Percentiles rank a stretch among this genome's conserved stretches.
These are phyloP conservation scores for Dendrophyllia cribrosa DNA, from an alignment of 64 coral and sea anemone species.

Conservation along the genomic window DNA sequence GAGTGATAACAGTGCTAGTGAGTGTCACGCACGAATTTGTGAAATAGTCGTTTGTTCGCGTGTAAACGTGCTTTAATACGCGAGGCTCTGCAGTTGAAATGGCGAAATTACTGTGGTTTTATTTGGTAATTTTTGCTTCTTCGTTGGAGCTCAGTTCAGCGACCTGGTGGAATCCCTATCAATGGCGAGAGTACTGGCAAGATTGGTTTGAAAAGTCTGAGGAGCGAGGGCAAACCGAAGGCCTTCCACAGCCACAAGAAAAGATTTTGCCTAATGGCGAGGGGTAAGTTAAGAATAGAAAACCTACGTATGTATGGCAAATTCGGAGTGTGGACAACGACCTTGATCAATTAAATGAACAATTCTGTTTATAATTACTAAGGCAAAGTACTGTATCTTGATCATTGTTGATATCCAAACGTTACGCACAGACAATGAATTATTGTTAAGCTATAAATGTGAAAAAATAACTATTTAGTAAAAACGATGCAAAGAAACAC, in stretches of 20 bases:
- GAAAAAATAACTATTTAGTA: too few species aligned
- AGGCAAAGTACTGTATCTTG: too few species aligned
- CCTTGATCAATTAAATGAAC: too few species aligned
- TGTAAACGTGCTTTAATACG: too few species aligned
- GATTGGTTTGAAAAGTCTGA: conserved; percentile 6
- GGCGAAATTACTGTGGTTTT: conserved; percentile 1
- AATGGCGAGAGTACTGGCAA: conserved; percentile 38
- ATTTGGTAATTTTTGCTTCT: background rate
- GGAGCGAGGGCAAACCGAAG: background rate
- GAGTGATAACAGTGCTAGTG: too few species aligned
- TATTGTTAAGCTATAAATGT: too few species aligned
- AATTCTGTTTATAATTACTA: too few species aligned
- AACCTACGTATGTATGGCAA: background rate
- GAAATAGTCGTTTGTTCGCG: too few species aligned
- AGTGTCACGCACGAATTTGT: too few species aligned
- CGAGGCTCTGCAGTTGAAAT: background rate
- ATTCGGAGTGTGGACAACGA: background rate
- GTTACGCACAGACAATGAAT: too few species aligned
- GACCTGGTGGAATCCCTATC: conserved; percentile 29
- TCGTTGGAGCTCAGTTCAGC: background rate
- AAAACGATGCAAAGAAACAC: too few species aligned
- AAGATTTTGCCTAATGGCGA: background rate
- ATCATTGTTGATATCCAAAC: too few species aligned
- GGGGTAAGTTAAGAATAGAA: background rate
- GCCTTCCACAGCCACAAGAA: background rate